Conservation (phyloP, 2,797 vertebrate genomes). For the Enteromius afrohamiltoni region DNA sequence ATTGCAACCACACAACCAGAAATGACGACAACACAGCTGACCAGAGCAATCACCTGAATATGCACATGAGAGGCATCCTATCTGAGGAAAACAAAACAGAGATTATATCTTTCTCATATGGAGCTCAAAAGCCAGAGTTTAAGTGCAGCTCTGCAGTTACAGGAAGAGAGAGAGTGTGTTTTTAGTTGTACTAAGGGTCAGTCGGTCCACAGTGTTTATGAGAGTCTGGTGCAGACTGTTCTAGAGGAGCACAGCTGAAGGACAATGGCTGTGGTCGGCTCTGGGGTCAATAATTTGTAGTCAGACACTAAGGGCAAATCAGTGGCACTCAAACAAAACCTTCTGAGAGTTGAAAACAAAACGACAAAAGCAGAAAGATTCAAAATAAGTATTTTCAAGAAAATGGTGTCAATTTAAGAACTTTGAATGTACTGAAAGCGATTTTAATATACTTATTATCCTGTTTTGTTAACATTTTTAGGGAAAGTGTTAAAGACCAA, state of each 20-base stretch:
- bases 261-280: conserved; percentile 41
- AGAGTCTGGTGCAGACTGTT: conserved; percentile 30
- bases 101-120: conserved; percentile 31
- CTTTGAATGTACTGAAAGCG: not conserved
- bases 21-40: not conserved
- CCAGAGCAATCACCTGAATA: not conserved
- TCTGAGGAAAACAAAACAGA: not conserved
- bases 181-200: conserved; percentile 21
- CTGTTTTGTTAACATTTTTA: not conserved
- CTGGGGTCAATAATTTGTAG: conserved; percentile 41
- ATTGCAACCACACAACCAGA: conserved; percentile 9
- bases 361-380: conserved; percentile 5
- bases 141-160: conserved; percentile 12
- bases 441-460: not conserved
- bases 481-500: not conserved
- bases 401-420: not conserved
- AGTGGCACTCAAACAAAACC: conserved; percentile 20
- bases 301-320: conserved; percentile 24
- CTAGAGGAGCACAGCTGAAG: conserved; percentile 18
- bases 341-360: conserved; percentile 22
- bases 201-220: conserved; percentile 28
- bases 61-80: conserved; percentile 3
- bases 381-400: not conserved
- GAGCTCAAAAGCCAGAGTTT: conserved; percentile 2
- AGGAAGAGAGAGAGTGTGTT: conserved; percentile 20